These are phyloP conservation scores for Mastacembelus armatus DNA, from an alignment of 2,797 vertebrate genomes.

Conservation along the genomic window DNA sequence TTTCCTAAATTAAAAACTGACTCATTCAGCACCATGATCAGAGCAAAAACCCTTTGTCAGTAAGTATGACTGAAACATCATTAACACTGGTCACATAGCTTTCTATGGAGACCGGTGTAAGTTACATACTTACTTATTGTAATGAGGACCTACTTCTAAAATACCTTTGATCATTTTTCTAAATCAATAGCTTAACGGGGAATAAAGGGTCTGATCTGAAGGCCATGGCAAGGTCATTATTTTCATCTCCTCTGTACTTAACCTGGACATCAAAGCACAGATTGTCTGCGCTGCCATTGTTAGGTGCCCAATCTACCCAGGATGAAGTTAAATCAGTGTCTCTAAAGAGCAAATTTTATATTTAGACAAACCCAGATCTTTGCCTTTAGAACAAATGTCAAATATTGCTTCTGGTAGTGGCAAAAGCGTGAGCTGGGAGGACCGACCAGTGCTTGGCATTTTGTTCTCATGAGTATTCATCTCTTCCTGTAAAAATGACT, in stretches of 20 bases:
- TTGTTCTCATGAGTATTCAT: slow-evolving; percentile 69
- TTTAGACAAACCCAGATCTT: slow-evolving; percentile 55
- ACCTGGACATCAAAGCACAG: slow-evolving; percentile 26
- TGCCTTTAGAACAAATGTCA: slow-evolving; percentile 66
- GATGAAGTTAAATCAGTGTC: slow-evolving; percentile 52
- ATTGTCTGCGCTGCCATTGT: slow-evolving; percentile 16
- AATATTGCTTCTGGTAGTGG: slow-evolving; percentile 53
- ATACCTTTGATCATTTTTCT: neutral
- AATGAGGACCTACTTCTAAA: neutral
- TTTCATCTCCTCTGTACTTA: slow-evolving; percentile 26
- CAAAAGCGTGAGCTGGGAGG: slow-evolving; percentile 15
- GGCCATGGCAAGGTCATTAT: slow-evolving; percentile 13
- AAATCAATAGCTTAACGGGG: neutral
- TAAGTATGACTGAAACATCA: slow-evolving; percentile 37
- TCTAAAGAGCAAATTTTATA: slow-evolving; percentile 57
- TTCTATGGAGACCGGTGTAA: slow-evolving; percentile 8
- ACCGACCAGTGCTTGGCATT: slow-evolving; percentile 64
- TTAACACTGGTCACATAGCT: slow-evolving; percentile 39
- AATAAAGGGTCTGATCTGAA: slow-evolving; percentile 19
- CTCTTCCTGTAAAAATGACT: slow-evolving; percentile 42
- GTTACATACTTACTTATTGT: slow-evolving; percentile 6
- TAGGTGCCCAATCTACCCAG: slow-evolving; percentile 42
- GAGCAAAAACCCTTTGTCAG: slow-evolving; percentile 21
- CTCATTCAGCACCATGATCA: slow-evolving; percentile 50
- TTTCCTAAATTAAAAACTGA: too few species aligned